Base-by-base conservation (phyloP, 2,888 invertebrate species). In the Himalopsyche japonica region DNA sequence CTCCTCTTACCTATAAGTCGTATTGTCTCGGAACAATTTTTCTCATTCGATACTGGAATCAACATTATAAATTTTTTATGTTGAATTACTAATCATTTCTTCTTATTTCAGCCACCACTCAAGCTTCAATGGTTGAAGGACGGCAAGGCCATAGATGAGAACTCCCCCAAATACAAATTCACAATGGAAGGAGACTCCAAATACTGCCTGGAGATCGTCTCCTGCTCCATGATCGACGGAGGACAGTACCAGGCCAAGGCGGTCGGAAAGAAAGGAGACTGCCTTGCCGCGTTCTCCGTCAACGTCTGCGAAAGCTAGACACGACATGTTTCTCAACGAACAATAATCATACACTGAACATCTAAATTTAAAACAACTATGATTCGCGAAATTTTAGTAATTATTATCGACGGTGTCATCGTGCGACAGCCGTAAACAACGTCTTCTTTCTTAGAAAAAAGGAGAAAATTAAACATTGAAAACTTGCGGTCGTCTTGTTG, bases 181-280 rank as follows among this genome's bases (percentile, higher is more conserved):
- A 96, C 95, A 86, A 95, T 95, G 90, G 96, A 97, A 89, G 96
- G 95, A 88, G 95, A 95, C 88, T 95, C 95, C 88, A 94, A 95
- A 87, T 97, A 96, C 92, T 93, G 94, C 82, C 93, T 98, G 86
- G 95, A 96, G 90, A 95, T 98, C 87, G 94, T 94, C 87, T 94
- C 95, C 88, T 95, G 96, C 90, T 93, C 93, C 87, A 92, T 95
- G 81, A 94, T 94, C 88, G 98, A 98, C 91, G 94, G 96, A 87
- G 98, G 98, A 70, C 98, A 98, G 91, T 98, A 98, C 90, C 95
- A 95, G 88, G 96, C 97, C 24, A 95, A 96, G 89, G 97, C 96
- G 43, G 95, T 96, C 87, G 96, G 96, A 89, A 96, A 96, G 90
- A 97, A 97, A 91, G 96, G 96, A 87, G 97, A 97, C 91, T 94